Evolutionary conservation across 2,797 vertebrate genomes (phyloP).

Genomic region (Vireo griseus): DNA sequence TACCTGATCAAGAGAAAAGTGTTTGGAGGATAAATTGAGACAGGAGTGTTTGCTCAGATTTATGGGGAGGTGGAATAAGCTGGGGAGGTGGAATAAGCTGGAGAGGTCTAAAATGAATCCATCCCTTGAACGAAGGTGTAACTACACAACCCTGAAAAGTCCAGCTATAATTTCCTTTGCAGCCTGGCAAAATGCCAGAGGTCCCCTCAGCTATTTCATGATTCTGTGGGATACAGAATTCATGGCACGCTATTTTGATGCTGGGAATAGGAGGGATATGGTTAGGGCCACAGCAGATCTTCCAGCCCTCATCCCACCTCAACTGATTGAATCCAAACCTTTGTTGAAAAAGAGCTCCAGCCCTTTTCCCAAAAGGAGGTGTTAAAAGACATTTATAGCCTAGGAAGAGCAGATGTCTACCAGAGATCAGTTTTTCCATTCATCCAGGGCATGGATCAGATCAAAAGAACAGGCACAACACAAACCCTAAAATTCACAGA

Average conservation of each 20-base stretch:
- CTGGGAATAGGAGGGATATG: neutral
- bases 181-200: neutral
- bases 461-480: neutral
- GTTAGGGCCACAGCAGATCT: neutral
- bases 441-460: neutral
- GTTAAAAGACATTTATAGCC: neutral
- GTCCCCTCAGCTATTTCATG: neutral
- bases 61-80: neutral
- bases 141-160: neutral
- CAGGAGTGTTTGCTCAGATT: neutral
- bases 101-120: neutral
- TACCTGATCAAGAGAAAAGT: neutral
- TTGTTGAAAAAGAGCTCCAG: neutral
- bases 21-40: neutral
- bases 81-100: neutral
- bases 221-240: neutral
- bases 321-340: neutral
- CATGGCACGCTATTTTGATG: neutral
- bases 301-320: neutral
- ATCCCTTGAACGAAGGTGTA: neutral
- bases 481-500: neutral
- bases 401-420: neutral
- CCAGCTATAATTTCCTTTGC: neutral
- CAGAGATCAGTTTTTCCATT: neutral
- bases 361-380: neutral